Conservation (phyloP, 1,140 invertebrate species). For the Polypedilum vanderplanki region DNA sequence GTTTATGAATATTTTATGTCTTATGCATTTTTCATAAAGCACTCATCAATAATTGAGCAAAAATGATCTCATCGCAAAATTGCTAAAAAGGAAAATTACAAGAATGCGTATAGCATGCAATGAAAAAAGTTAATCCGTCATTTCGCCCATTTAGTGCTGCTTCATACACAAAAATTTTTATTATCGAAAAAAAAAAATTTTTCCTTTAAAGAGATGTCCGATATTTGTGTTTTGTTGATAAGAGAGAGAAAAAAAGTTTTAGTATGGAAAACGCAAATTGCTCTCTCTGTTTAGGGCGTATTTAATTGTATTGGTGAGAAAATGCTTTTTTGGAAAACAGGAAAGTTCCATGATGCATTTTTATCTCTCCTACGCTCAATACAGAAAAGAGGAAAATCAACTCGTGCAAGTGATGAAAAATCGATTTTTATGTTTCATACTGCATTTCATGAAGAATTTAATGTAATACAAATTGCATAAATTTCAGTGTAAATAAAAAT, state of each 20-base stretch:
- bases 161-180: neutral
- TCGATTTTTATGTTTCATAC: constrained; percentile 25
- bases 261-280: neutral
- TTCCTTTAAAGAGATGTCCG: neutral
- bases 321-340: neutral
- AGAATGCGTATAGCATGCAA: no score
- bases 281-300: neutral
- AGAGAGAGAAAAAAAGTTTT: neutral
- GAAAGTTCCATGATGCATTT: neutral
- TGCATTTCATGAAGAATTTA: neutral
- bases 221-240: neutral
- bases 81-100: neutral
- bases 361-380: neutral
- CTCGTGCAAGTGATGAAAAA: neutral
- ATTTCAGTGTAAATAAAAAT: no score
- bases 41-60: neutral
- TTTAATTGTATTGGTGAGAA: neutral
- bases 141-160: neutral
- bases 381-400: neutral
- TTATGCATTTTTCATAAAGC: neutral
- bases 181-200: no score
- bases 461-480: no score
- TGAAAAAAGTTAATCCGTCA: neutral
- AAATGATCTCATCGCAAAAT: neutral
- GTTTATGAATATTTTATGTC: neutral